Evolutionary conservation across 92 coral and sea anemone species (phyloP), one percentile per base, ranked within the genome.

Genomic region (Palythoa grandis): DNA sequence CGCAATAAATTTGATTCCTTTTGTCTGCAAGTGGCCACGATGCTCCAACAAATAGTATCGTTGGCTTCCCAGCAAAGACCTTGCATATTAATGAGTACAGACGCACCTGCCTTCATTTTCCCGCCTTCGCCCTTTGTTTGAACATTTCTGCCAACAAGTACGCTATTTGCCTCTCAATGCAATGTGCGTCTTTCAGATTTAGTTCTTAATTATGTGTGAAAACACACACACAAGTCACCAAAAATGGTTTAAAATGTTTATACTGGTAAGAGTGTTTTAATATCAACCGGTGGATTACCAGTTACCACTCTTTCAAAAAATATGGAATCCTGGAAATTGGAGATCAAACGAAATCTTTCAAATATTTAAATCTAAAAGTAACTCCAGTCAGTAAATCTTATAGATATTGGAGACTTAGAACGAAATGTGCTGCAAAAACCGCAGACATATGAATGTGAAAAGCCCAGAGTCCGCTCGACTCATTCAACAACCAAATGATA

Each of bases 351-450:
- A 80, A 61, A 24, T n/a, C 67, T 7, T 19, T 63, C 56, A 66
- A 63, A 66, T 16, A 24, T 65, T 40, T 50, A 22, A 24, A 4
- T 20, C 73, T 16, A n/a, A 4, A 14, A 22, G 1, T 12, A 1
- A 40, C 15, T 65, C 20, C 13, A 22, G 57, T 14, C 56, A 43
- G 74, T 43, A 23, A 40, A 19, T 63, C n/a, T 19, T 2, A 53
- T 19, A 76, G 82, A 53, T 53, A 76, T 22, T 17, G 43, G 29
- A 20, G 69, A 19, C 69, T 3, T 39, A 52, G 57, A 40, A 48
- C 25, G 19, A 37, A 16, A 80, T 80, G 85, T 80, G 85, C 52
- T 80, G 85, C 35, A 80, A 80, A 52, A 80, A 80, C 75, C 75
- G 85, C 23, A 80, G 72, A 43, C 74, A 80, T 40, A 40, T 80